Conservation (phyloP, 2,888 invertebrate genomes). For the Lasioglossum marginatum region DNA sequence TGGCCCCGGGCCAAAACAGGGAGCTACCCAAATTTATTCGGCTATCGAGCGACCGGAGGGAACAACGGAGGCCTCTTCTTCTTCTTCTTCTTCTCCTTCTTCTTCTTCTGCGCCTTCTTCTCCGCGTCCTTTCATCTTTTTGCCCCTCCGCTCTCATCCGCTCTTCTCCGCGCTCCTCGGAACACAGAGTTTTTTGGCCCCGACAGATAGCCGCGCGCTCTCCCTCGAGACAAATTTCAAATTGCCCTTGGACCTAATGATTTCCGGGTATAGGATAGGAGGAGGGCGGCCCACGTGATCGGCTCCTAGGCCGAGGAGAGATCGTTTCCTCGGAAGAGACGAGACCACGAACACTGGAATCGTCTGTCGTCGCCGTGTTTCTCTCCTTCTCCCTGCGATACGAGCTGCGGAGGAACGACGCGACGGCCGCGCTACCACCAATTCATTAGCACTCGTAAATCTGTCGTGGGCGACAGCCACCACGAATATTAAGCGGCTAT, state of each 20-base stretch:
- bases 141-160: slow-evolving; percentile 3
- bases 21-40: slow-evolving; percentile 84
- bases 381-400: not conserved
- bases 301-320: not conserved
- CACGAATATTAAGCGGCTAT: slow-evolving; percentile 83
- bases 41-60: slow-evolving; percentile 73
- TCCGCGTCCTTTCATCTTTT: slow-evolving; percentile 58
- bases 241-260: slow-evolving; percentile 76
- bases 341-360: not conserved
- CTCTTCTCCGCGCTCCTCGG: slow-evolving; percentile 41
- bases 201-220: slow-evolving; percentile 29
- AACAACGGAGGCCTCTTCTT: slow-evolving; percentile 23
- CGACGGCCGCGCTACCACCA: slow-evolving; percentile 74
- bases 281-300: slow-evolving; percentile 33
- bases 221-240: slow-evolving; percentile 71
- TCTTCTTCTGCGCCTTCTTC: slow-evolving; percentile 32
- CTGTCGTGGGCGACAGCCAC: slow-evolving; percentile 79
- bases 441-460: slow-evolving; percentile 84
- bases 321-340: not conserved
- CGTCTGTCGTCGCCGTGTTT: not conserved
- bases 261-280: slow-evolving; percentile 76
- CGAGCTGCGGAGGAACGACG: not conserved
- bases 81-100: slow-evolving; percentile 16
- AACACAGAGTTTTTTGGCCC: slow-evolving; percentile 51
- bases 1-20: slow-evolving; percentile 82